phyloP scores from a whole-genome alignment of 2,113 vertebrate species.

The Brachypodius melanocephalos region DNA sequence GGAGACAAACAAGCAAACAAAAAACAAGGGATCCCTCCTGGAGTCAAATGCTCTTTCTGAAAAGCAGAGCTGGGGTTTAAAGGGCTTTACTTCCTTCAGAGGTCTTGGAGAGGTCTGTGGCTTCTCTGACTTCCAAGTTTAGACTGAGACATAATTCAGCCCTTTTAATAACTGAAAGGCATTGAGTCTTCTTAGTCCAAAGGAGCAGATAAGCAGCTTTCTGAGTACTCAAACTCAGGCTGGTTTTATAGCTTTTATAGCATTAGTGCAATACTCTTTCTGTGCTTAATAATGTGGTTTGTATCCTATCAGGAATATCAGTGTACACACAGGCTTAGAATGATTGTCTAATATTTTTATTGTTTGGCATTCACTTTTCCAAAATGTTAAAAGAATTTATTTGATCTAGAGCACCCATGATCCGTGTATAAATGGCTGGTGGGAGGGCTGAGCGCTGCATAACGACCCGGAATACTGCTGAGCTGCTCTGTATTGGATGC shows the following conservation, averaged over 20 bases:
- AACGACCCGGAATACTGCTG: slow-evolving; percentile 28
- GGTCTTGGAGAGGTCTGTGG: background rate
- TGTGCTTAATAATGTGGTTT: background rate
- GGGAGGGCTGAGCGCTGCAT: background rate
- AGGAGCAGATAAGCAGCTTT: slow-evolving; percentile 58
- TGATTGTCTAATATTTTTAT: background rate
- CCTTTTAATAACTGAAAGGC: slow-evolving; percentile 50
- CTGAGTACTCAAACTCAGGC: slow-evolving; percentile 18
- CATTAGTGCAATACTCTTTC: slow-evolving; percentile 3
- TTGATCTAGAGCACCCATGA: background rate
- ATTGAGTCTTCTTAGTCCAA: slow-evolving; percentile 42
- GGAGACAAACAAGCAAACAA: background rate
- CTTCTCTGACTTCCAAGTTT: slow-evolving; percentile 7
- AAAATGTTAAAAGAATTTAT: background rate
- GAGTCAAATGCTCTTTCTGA: background rate
- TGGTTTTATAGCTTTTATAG: background rate
- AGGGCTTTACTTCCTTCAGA: background rate
- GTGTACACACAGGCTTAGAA: background rate
- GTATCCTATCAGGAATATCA: background rate
- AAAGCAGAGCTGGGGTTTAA: background rate
- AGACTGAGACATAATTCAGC: background rate
- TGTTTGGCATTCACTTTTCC: background rate
- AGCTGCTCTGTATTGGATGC: slow-evolving; percentile 15
- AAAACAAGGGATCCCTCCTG: background rate
- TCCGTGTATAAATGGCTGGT: slow-evolving; percentile 61